A percentile compares a stretch with the other conserved stretches of the same genome.
Conservation (phyloP, 2,888 invertebrate genomes). For the Dichetophora obliterata region DNA sequence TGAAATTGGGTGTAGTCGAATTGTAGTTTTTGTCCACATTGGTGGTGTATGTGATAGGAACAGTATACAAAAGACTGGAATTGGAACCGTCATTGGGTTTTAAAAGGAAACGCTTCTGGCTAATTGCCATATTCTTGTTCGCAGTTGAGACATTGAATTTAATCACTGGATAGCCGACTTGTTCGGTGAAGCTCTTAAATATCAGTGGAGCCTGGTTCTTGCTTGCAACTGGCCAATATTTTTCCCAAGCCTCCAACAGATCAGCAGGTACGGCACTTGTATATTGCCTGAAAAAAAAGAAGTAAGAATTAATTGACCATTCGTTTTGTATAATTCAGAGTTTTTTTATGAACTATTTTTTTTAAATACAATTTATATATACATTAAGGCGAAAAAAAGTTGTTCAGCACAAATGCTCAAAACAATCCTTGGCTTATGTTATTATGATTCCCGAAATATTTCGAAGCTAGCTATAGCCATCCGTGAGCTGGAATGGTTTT, state of each 20-base stretch:
- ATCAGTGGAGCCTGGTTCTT: slow-evolving; percentile 57
- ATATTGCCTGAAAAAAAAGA: background rate
- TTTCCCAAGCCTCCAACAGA: slow-evolving; percentile 71
- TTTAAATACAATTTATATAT: too few relatives aligned
- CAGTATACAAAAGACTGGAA: slow-evolving; percentile 53
- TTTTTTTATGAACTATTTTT: too few relatives aligned
- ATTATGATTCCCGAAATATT: too few relatives aligned
- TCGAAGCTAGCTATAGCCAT: too few relatives aligned
- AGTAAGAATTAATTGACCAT: background rate
- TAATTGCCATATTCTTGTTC: slow-evolving; percentile 50
- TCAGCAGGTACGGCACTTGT: slow-evolving; percentile 67
- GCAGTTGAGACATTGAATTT: slow-evolving; percentile 64
- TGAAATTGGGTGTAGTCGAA: slow-evolving; percentile 56
- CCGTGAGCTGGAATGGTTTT: too few relatives aligned
- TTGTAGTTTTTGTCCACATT: slow-evolving; percentile 53
- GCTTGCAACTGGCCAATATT: slow-evolving; percentile 56
- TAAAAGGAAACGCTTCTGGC: slow-evolving; percentile 64
- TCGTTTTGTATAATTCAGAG: too few relatives aligned
- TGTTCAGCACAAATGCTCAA: too few relatives aligned
- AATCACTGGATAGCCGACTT: slow-evolving; percentile 78
- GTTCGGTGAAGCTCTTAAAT: slow-evolving; percentile 75
- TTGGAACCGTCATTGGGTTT: slow-evolving; percentile 55
- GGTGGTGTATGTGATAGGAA: slow-evolving; percentile 66
- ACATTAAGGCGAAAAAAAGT: too few relatives aligned
- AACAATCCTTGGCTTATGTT: too few relatives aligned